Conservation (phyloP, 1,140 invertebrate species). For the Drosophila pseudoananassae region DNA sequence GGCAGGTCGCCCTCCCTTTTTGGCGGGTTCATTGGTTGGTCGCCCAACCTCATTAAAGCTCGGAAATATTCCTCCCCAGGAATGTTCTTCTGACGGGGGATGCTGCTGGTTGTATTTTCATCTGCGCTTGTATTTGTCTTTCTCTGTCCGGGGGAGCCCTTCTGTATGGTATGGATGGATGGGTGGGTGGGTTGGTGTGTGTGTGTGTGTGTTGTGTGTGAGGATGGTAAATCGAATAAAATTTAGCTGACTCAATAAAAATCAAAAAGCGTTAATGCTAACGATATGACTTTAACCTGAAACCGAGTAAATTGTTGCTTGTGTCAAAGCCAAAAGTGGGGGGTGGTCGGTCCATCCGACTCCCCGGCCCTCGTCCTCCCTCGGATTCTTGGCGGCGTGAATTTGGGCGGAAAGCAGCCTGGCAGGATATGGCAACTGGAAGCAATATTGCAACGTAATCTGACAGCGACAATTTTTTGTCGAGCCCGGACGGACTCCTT, state of each 20-base stretch:
- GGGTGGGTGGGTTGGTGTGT: background rate
- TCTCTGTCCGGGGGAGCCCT: slow-evolving; percentile 10
- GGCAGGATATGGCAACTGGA: slow-evolving; percentile 79
- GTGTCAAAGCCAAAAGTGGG: slow-evolving; percentile 69
- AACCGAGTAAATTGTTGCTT: slow-evolving; percentile 81
- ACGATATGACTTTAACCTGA: slow-evolving; percentile 84
- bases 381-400: slow-evolving; percentile 39
- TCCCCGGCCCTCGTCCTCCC: background rate
- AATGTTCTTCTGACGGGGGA: slow-evolving; percentile 56
- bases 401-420: slow-evolving; percentile 59
- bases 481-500: slow-evolving; percentile 50
- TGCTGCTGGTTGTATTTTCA: slow-evolving; percentile 25
- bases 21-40: slow-evolving; percentile 75
- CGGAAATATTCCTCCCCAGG: slow-evolving; percentile 77
- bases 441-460: slow-evolving; percentile 80
- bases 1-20: slow-evolving; percentile 27
- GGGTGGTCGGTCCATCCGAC: background rate
- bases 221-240: slow-evolving; percentile 82
- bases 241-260: slow-evolving; percentile 84
- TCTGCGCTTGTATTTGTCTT: slow-evolving; percentile 40
- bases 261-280: slow-evolving; percentile 84
- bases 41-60: slow-evolving; percentile 77
- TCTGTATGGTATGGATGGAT: too few relatives aligned
- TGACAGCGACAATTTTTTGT: slow-evolving; percentile 77
- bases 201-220: slow-evolving; percentile 38